Evolutionary conservation across 2,797 vertebrate genomes (phyloP).

Genomic region (Podarcis siculus): DNA sequence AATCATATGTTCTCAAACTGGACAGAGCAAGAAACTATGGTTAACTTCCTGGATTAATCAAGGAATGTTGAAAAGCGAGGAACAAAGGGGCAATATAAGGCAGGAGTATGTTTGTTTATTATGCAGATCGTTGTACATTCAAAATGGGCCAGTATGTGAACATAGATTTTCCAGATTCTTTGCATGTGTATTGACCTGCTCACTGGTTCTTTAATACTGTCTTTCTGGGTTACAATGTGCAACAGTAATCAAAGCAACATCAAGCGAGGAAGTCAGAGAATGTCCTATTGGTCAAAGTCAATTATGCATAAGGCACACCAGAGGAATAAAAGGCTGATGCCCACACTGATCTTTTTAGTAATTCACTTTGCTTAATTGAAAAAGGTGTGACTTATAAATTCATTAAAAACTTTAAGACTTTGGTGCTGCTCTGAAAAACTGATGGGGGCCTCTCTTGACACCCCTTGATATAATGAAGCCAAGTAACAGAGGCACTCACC

Average conservation of each 20-base stretch:
- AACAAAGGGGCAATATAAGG: background rate
- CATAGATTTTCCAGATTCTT: constrained; percentile 5
- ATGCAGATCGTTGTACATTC: background rate
- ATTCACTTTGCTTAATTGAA: background rate
- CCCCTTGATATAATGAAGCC: background rate
- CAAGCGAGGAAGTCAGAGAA: constrained; percentile 8
- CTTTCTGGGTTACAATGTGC: background rate
- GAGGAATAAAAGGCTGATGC: constrained; percentile 1
- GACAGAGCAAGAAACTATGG: background rate
- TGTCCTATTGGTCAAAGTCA: constrained; percentile 10
- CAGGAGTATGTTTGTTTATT: background rate
- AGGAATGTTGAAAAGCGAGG: background rate
- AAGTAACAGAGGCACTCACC: background rate
- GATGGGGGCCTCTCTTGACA: background rate
- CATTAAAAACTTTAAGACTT: background rate
- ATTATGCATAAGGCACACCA: constrained; percentile 29
- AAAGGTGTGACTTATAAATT: background rate
- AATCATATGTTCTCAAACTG: background rate
- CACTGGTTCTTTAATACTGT: constrained; percentile 1
- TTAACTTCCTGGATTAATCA: constrained; percentile 5
- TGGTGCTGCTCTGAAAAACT: constrained; percentile 2
- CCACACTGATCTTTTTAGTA: constrained; percentile 15
- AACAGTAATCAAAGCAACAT: constrained; percentile 11
- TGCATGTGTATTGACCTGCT: background rate
- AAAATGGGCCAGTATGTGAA: background rate